Percentiles rank a stretch among this genome's conserved stretches.
These are phyloP conservation scores for Hiodon alosoides DNA, from an alignment of 2,113 vertebrate genomes.

Conservation along the genomic window DNA sequence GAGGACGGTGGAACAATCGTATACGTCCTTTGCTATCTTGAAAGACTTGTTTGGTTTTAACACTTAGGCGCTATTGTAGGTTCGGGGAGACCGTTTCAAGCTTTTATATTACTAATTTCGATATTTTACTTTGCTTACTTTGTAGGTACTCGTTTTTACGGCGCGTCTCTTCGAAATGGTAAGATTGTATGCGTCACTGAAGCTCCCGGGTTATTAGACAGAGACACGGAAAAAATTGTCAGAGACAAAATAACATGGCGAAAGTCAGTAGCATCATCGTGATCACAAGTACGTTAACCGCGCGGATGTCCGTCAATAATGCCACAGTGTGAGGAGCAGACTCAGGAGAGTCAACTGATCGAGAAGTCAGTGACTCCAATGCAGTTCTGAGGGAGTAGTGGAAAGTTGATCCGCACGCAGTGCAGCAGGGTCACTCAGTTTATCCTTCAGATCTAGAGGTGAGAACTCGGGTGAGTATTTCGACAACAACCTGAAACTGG, in stretches of 20 bases:
- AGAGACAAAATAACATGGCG: constrained; percentile 25
- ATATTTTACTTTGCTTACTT: neutral
- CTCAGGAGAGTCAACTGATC: neutral
- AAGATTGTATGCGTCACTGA: neutral
- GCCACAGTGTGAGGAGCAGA: neutral
- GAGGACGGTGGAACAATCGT: constrained; percentile 3
- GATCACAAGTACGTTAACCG: neutral
- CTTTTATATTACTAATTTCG: neutral
- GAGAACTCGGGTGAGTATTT: constrained; percentile 12
- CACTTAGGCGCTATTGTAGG: neutral
- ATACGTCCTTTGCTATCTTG: constrained; percentile 16
- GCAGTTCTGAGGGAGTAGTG: constrained; percentile 1
- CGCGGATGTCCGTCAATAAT: neutral
- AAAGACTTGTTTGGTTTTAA: constrained; percentile 17
- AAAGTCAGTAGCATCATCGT: constrained; percentile 10
- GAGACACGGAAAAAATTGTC: neutral
- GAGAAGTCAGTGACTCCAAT: constrained; percentile 15
- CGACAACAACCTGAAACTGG: neutral
- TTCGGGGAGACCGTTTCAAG: neutral
- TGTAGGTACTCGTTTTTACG: neutral
- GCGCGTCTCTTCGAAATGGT: constrained; percentile 13
- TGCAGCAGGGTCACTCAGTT: constrained; percentile 19
- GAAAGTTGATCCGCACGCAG: constrained; percentile 19
- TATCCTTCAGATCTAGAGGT: constrained; percentile 17
- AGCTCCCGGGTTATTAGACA: neutral